Base-by-base conservation (phyloP, 30 jellyfish, hydroid and myxozoan species). In the Pseudorhiza aurosa region DNA sequence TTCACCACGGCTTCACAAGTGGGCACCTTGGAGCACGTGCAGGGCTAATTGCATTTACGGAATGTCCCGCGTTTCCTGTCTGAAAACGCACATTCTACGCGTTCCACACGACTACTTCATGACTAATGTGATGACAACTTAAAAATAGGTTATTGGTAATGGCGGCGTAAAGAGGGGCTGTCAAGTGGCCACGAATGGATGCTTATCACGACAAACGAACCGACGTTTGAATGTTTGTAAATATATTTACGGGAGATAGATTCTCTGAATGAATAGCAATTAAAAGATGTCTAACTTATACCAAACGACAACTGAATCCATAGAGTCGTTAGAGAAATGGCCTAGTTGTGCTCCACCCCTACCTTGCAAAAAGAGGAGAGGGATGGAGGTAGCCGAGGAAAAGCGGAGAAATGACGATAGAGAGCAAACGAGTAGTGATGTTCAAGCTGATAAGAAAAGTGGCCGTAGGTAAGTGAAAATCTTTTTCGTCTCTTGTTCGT, bases 281-380 rank as follows among this genome's bases (percentile, higher is more conserved):
- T 64, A 15, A 58, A 42, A 17, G 22, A 81, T 81, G 92, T 81
- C 92, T 39, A 73, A 72, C 65, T 26, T 85, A 29, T 85, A 85
- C 53, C 88, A 85, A 62, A 35, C 95, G 17, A 85, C 95, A 4
- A 85, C 95, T n/a, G 95, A 85, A 32, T 72, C 89, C 2, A 9
- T 85, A 22, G 95, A 85, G 71, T 85, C 95, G 15, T 37, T 85
- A 24, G 85, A 73, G 29, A n/a, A 26, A 4, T 58, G 85, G 80
- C 85, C 94, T 70, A 82, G 73, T 36, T 85, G 95, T 65, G 95
- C 95, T 0, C 95, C 95, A 18, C 88, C 87, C 72, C 79, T 85
- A 36, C 81, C 95, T 32, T 63, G 95, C 68, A 77, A 77, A 37
- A 68, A 55, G 42, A 53, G 82, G 43, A 77, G 49, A 27, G 75